Evolutionary conservation across 2,113 vertebrate species (phyloP).

Genomic region (Corythornis vintsioides): DNA sequence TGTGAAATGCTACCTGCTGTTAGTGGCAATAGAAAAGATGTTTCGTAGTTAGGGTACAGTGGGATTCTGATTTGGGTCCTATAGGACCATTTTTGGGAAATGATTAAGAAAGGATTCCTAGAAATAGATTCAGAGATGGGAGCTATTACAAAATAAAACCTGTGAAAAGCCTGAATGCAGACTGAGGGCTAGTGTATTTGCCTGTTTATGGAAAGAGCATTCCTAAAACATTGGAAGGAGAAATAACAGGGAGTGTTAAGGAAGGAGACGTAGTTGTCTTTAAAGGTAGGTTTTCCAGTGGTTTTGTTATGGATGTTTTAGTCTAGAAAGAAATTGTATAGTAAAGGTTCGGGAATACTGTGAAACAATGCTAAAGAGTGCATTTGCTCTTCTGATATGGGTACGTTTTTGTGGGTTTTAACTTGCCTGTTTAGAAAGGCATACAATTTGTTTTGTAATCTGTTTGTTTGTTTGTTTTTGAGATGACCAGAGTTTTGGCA

Average conservation of each 20-base stretch:
- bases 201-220: not conserved
- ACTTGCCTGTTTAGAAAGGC: too few species aligned
- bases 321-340: not conserved
- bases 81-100: not conserved
- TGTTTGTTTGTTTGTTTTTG: too few species aligned
- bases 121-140: not conserved
- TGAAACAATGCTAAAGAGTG: too few species aligned
- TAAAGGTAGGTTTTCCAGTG: not conserved
- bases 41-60: not conserved
- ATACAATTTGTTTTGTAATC: too few species aligned
- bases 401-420: too few species aligned
- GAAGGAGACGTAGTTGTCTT: not conserved
- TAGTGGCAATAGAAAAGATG: not conserved
- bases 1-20: not conserved
- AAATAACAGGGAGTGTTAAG: fast-evolving
- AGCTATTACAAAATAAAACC: not conserved
- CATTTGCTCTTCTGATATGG: too few species aligned
- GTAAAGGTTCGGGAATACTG: too few species aligned
- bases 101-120: not conserved
- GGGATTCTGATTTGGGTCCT: not conserved
- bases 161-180: not conserved
- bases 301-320: not conserved
- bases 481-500: too few species aligned
- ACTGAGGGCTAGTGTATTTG: not conserved
- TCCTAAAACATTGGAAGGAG: not conserved